These are phyloP conservation scores for Drosophila neonasuta DNA, from an alignment of 2,888 invertebrate species.

Conservation along the genomic window DNA sequence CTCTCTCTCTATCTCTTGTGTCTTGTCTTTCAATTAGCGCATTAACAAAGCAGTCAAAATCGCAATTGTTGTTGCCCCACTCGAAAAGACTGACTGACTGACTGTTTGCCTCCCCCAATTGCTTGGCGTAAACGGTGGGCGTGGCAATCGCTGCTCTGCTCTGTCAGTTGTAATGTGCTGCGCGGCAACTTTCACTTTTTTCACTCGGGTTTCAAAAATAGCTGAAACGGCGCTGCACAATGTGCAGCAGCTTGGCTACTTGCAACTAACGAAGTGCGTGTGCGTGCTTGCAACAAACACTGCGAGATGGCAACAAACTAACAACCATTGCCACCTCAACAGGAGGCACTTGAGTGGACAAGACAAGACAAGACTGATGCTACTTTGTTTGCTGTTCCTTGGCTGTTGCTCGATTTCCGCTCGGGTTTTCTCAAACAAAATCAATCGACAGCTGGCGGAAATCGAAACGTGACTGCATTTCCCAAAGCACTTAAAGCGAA, in stretches of 20 bases:
- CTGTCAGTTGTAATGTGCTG: conserved; percentile 1
- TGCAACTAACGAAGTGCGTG: conserved; percentile 61
- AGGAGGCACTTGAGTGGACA: conserved; percentile 27
- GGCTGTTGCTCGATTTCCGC: conserved; percentile 25
- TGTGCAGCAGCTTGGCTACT: conserved; percentile 32
- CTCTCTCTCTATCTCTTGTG: too few relatives aligned
- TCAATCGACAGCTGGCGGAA: conserved; percentile 49
- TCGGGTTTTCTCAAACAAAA: conserved; percentile 7
- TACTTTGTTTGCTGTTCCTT: conserved; percentile 18
- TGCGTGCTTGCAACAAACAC: conserved; percentile 52
- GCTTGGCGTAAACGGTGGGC: conserved; percentile 45
- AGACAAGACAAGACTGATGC: neutral
- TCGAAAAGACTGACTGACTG: neutral
- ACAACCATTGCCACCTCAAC: conserved; percentile 21
- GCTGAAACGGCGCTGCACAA: conserved; percentile 20
- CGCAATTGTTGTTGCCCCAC: conserved; percentile 2
- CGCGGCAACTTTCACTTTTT: conserved; percentile 61
- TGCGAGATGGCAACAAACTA: conserved; percentile 32
- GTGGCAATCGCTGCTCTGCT: conserved; percentile 27
- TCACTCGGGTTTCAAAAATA: conserved; percentile 54
- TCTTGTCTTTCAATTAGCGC: conserved; percentile 21
- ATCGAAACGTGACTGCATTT: conserved; percentile 38
- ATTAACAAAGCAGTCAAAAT: conserved; percentile 10
- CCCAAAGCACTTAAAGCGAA: conserved; percentile 38
- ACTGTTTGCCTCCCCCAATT: conserved; percentile 2